Conservation (phyloP, 2,888 invertebrate species). For the Allygus modestus region DNA sequence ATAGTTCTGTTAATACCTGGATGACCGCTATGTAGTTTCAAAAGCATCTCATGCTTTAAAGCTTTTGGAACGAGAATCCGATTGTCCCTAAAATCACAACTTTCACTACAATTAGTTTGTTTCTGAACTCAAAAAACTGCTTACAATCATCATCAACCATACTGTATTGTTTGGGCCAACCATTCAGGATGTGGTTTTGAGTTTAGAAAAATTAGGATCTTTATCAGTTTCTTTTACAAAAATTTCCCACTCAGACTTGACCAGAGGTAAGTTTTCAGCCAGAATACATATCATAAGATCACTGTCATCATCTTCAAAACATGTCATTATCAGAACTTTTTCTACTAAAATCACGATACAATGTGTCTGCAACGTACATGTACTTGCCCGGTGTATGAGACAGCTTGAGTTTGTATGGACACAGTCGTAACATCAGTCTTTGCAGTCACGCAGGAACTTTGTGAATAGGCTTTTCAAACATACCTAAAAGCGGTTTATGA, state of each 20-base stretch:
- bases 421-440: too few species aligned
- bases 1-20: too few species aligned
- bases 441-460: neutral
- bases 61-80: neutral
- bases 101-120: neutral
- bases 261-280: neutral
- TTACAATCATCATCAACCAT: too few species aligned
- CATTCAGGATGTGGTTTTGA: neutral
- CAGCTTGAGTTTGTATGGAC: too few species aligned
- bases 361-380: neutral
- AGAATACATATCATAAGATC: neutral
- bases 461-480: neutral
- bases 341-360: neutral
- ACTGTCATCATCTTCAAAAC: neutral
- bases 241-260: neutral
- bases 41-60: neutral
- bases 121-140: too few species aligned
- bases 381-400: too few species aligned
- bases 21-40: too few species aligned
- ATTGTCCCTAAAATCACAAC: neutral
- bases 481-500: neutral
- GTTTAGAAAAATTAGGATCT: neutral
- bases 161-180: conserved; percentile 1
- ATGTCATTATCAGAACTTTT: too few species aligned
- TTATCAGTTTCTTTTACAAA: too few species aligned